Evolutionary conservation across 2,888 invertebrate species (phyloP), one percentile per base, ranked within the genome.

Genomic region (Nebria brevicollis): DNA sequence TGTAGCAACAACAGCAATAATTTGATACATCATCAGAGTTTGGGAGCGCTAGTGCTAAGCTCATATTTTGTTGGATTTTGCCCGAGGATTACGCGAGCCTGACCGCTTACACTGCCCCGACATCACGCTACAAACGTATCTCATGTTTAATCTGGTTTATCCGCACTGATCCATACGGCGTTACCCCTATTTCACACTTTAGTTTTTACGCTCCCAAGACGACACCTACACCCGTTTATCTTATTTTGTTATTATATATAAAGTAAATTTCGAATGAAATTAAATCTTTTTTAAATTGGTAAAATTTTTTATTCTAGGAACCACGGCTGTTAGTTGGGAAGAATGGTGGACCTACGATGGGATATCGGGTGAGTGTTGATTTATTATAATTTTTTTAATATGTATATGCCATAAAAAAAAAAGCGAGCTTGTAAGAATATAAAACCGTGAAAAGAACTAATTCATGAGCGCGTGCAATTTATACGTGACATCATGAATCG

Each of bases 281-380:
- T 15, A 68, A 68, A 68, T 68, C 10, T 25, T 68, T 68, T 20
- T 20, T 20, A 20, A 20, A 73, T 73, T 42, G 34, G 73, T 73
- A 13, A 34, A 34, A 42, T 81, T 70, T 66, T 34, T 26, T 70
- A 5, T 81, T 81, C n/a, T 75, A 81, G 81, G 76, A 11, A 81
- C 81, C 7, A 76, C 76, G 85, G 94, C 94, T 86, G 94, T 95
- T 87, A 96, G 95, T 90, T 97, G 97, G 97, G 97, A 97, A 90
- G 96, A 96, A 91, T 97, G 97, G 97, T 97, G 97, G 97, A 97
- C 96, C 86, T 97, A 97, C 91, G 97, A 97, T 91, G 97, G 97
- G 84, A 97, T 97, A 90, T 97, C 97, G 91, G 97, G 97, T 96
- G 91, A 94, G 93, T 68, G 34, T 34, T 34, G 34, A 34, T 34